Evolutionary conservation across 2,113 vertebrate genomes (phyloP), one percentile per base, ranked within the genome.

Genomic region (Gadus macrocephalus): DNA sequence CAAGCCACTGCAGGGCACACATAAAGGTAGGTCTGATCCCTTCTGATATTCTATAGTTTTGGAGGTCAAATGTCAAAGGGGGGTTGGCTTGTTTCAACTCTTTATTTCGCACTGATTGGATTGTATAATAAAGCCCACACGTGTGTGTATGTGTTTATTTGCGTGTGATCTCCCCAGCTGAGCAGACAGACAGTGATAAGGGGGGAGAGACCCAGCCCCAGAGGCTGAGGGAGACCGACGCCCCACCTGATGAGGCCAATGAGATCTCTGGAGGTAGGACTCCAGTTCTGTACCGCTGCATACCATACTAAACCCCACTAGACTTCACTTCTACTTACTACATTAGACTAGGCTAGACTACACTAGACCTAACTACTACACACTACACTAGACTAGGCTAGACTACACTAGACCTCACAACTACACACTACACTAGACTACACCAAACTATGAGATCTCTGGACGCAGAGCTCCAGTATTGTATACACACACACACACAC

Each of bases 221-320:
- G 49, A 86, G 15, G 63, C 78, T 68, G 79, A 66, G 81, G 35
- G 85, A 82, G 62, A 64, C 70, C 25, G 68, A 64, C 25, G 55
- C 27, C 22, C 74, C 82, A 58, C 76, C 81, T 31, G 89, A 89
- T 38, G 86, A 88, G 17, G 81, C 80, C 84, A 90, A 90, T 35
- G 87, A 91, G 83, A 90, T 91, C 77, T 87, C 79, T 64, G 90
- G 79, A 91, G 91, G 91, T 93, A 91, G 78, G 85, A 78, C 31
- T 35, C 31, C 4, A 35, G 31, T 4, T 35, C 28, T 9, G 17
- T 19, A 20, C 58, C 5, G 59, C 17, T 59, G 8, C 58, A 59
- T 49, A 49, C 42, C 8, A 49, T 14, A 49, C 11, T 14, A 12
- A 9, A 49, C 42, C 11, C 1, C 42, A 12, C 42, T 9, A 49